A percentile compares a stretch with the other conserved stretches of the same genome.
phyloP scores from a whole-genome alignment of 1,140 invertebrate species.

The Frieseomelitta varia region DNA sequence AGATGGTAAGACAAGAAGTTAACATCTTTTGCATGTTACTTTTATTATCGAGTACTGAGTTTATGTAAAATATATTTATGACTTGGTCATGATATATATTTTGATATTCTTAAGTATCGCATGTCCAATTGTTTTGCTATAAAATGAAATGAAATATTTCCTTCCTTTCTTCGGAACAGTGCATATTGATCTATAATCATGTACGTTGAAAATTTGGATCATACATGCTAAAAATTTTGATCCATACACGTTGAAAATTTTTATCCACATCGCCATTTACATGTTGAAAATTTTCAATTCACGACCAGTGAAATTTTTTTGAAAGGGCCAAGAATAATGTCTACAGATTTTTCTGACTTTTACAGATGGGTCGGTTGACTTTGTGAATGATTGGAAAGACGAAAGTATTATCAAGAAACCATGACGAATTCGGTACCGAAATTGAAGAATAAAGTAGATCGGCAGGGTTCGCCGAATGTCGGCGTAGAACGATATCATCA shows the following conservation, averaged over 20 bases:
- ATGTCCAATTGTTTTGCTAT: not conserved
- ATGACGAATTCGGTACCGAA: conserved; percentile 81
- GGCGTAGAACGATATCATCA: conserved; percentile 67
- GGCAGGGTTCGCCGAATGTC: conserved; percentile 76
- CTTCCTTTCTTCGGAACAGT: not conserved
- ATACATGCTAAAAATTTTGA: no score
- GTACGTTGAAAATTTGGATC: no score
- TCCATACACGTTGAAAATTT: no score
- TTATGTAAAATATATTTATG: not conserved
- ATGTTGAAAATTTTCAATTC: not conserved
- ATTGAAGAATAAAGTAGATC: conserved; percentile 74
- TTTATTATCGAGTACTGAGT: not conserved
- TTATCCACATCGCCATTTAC: no score
- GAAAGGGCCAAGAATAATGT: not conserved
- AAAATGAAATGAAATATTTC: not conserved
- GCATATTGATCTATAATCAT: not conserved
- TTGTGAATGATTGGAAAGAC: conserved; percentile 19
- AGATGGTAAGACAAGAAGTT: not conserved
- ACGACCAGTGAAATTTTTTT: not conserved
- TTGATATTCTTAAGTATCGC: not conserved
- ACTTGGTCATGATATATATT: not conserved
- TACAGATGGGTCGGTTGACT: conserved; percentile 45
- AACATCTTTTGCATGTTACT: not conserved
- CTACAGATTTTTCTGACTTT: conserved; percentile 10
- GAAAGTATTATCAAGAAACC: conserved; percentile 47